These are phyloP conservation scores for Heterotilapia buettikoferi DNA, from an alignment of 2,113 vertebrate genomes.

Conservation along the genomic window DNA sequence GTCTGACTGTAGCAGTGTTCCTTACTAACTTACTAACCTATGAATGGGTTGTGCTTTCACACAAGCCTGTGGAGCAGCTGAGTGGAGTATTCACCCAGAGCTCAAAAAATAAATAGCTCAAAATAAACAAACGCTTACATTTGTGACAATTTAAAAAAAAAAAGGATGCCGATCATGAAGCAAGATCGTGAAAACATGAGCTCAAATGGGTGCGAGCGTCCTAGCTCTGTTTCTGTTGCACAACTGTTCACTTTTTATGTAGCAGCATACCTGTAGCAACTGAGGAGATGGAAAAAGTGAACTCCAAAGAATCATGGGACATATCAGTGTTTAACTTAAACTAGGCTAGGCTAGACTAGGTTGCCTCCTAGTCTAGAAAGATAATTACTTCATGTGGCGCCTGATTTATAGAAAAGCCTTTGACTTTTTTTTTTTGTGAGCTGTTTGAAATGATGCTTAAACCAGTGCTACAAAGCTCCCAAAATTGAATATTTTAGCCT, in stretches of 20 bases:
- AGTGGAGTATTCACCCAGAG: background rate
- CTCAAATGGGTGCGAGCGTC: background rate
- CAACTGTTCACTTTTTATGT: slow-evolving; percentile 9
- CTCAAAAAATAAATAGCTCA: background rate
- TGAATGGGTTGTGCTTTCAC: background rate
- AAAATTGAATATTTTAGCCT: background rate
- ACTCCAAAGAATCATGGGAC: slow-evolving; percentile 20
- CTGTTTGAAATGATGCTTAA: background rate
- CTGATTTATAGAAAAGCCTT: background rate
- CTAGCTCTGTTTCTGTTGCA: background rate
- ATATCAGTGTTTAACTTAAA: background rate
- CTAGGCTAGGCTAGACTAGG: too few species aligned
- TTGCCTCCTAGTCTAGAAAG: background rate
- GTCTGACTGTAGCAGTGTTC: slow-evolving; percentile 11
- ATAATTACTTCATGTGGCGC: background rate
- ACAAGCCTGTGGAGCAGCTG: background rate
- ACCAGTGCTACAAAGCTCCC: background rate
- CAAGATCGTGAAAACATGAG: background rate
- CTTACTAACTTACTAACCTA: slow-evolving; percentile 45
- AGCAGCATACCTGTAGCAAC: slow-evolving; percentile 35
- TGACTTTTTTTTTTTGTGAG: background rate
- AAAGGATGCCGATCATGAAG: background rate
- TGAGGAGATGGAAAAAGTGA: background rate
- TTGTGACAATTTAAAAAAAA: background rate
- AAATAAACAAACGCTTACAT: background rate